Evolutionary conservation across 1,140 invertebrate genomes (phyloP), one percentile per base, ranked within the genome.

Genomic region (Achatina immaculata): DNA sequence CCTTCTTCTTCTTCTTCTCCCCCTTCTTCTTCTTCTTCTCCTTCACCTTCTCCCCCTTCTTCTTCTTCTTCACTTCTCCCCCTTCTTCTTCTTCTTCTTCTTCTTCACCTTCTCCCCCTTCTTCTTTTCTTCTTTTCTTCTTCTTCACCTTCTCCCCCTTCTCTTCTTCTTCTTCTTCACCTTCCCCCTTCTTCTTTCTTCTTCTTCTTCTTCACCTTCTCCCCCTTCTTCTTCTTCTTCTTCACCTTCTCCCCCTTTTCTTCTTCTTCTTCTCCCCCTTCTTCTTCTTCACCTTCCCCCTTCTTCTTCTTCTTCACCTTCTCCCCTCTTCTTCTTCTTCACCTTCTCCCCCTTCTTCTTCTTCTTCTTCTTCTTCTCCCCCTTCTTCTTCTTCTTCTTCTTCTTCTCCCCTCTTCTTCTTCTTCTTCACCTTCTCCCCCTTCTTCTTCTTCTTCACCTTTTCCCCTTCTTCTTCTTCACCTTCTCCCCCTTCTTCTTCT

Each of bases 351-450:
- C 45, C 31, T 55, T 48, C 43, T 21, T 75, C 48, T 55, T 48
- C 43, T 43, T 75, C 48, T 55, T 48, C 43, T 21, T 75, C 21
- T 55, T 48, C 43, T 21, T 75, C 31, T 55, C 34, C 43, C 34
- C 45, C 73, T 75, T 48, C 48, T 48, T 48, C n/a, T 75, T 48
- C 42, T 42, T 71, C 68, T 71, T 71, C 34, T 21, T 71, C 2
- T 71, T 21, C 42, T 1, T 71, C 0, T 71, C 2, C n/a, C 36
- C 42, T n/a, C 45, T n/a, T 43, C 9, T 73, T 19, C 40, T 16
- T 38, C 55, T 77, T 24, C 58, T 11, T 58, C 55, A 31, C 19
- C 45, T 48, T 48, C 45, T 48, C 19, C 45, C 19, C 19, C 45
- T 48, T 48, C 45, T 48, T 48, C 45, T 48, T 48, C 45, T 48